Evolutionary conservation across 2,797 vertebrate genomes (phyloP).

Genomic region (Sternotherus odoratus): DNA sequence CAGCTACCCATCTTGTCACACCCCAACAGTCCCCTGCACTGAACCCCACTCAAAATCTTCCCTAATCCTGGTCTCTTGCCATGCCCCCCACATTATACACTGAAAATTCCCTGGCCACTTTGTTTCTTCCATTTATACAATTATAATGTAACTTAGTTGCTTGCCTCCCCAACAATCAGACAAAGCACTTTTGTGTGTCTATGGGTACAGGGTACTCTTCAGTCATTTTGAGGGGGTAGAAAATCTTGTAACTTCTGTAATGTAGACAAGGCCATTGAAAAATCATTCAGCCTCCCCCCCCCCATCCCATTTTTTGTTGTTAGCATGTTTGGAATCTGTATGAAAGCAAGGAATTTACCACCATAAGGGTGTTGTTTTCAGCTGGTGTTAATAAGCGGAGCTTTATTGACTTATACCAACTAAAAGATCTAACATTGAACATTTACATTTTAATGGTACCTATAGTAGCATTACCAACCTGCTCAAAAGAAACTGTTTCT

Average conservation of each 20-base stretch:
- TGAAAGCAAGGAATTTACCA: not conserved
- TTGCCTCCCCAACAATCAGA: not conserved
- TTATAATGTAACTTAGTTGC: not conserved
- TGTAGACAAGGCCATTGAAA: not conserved
- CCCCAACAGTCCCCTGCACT: not conserved
- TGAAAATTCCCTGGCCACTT: not conserved
- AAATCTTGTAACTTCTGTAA: not conserved
- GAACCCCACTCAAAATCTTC: not conserved
- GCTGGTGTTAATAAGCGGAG: not conserved
- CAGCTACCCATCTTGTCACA: not conserved
- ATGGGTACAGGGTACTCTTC: not conserved
- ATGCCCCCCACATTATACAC: not conserved
- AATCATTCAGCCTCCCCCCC: too few species aligned
- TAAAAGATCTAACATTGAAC: not conserved
- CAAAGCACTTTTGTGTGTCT: not conserved
- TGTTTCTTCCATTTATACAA: not conserved
- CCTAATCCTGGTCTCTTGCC: not conserved
- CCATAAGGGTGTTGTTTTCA: not conserved
- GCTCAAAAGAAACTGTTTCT: fast-evolving
- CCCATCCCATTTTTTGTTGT: not conserved
- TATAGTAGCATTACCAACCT: not conserved
- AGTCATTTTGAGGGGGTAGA: not conserved
- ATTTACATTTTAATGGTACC: not conserved
- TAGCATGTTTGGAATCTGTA: not conserved
- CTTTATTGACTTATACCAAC: not conserved